phyloP scores from a whole-genome alignment of 2,113 vertebrate species.

The Drymodes brunneopygia region DNA sequence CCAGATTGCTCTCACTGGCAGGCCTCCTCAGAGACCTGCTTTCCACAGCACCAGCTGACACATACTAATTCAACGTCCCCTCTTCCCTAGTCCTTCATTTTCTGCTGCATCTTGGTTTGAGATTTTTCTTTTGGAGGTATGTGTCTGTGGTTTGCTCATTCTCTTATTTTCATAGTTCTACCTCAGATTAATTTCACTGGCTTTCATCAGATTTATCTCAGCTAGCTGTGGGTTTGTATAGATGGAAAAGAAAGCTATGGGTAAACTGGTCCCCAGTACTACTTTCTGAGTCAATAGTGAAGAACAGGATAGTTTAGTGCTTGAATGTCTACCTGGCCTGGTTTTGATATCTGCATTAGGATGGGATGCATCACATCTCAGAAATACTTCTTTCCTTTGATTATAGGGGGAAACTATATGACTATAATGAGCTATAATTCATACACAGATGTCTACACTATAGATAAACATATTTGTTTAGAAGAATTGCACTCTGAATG shows the following conservation, averaged over 20 bases:
- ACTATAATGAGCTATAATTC: not conserved
- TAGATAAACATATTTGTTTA: not conserved
- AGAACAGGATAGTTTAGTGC: not conserved
- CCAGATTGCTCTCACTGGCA: not conserved
- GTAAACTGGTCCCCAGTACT: not conserved
- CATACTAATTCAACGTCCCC: not conserved
- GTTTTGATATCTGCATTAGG: not conserved
- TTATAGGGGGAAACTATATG: not conserved
- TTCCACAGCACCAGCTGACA: not conserved
- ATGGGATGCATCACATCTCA: not conserved
- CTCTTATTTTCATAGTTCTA: not conserved
- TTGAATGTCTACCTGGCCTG: not conserved
- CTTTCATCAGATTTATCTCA: not conserved
- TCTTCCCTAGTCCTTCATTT: not conserved
- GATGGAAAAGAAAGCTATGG: not conserved
- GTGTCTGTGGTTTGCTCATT: not conserved
- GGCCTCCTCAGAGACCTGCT: not conserved
- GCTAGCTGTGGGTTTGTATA: not conserved
- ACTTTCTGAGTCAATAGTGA: not conserved
- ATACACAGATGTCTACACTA: accelerated
- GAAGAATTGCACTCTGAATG: not conserved
- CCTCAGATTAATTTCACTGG: not conserved
- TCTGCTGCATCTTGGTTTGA: not conserved
- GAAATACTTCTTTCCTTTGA: not conserved
- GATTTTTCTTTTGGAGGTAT: not conserved